Conservation (phyloP, 2,797 vertebrate genomes). For the Coregonus suidteri region DNA sequence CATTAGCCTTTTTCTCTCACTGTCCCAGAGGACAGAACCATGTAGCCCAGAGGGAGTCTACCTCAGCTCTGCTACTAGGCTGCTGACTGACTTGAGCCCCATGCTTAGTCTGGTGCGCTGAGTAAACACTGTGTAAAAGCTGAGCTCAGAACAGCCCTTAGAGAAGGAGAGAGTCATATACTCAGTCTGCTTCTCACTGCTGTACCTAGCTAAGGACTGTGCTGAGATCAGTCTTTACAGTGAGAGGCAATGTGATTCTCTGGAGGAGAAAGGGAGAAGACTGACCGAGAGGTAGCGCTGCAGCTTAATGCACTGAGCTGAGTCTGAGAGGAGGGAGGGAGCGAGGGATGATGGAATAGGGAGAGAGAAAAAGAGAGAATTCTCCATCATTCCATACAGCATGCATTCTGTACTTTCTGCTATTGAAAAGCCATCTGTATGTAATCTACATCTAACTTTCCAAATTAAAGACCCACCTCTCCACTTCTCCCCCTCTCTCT, state of each 20-base stretch:
- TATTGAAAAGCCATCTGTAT: conserved; percentile 62
- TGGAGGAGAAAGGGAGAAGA: not conserved
- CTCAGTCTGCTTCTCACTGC: not conserved
- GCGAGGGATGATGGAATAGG: not conserved
- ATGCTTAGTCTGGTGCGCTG: not conserved
- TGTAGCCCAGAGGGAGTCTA: not conserved
- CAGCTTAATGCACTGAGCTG: conserved; percentile 1
- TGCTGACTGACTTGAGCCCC: not conserved
- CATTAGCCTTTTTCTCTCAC: not conserved
- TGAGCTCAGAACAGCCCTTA: not conserved
- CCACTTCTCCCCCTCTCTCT: not conserved
- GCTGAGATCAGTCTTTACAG: not conserved
- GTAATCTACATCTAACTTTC: conserved; percentile 72
- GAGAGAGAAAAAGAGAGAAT: conserved; percentile 31
- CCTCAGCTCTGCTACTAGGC: not conserved
- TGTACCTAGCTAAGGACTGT: not conserved
- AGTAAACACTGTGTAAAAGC: not conserved
- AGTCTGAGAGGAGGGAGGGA: conserved; percentile 6
- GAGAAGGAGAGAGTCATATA: not conserved
- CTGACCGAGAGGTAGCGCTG: conserved; percentile 4
- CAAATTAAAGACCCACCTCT: conserved; percentile 65
- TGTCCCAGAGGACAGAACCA: not conserved
- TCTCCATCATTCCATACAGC: conserved; percentile 63
- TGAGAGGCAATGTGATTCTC: not conserved
- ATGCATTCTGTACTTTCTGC: conserved; percentile 59